These are phyloP conservation scores for Trachops cirrhosus DNA, from an alignment of 2,797 vertebrate species.

Conservation along the genomic window DNA sequence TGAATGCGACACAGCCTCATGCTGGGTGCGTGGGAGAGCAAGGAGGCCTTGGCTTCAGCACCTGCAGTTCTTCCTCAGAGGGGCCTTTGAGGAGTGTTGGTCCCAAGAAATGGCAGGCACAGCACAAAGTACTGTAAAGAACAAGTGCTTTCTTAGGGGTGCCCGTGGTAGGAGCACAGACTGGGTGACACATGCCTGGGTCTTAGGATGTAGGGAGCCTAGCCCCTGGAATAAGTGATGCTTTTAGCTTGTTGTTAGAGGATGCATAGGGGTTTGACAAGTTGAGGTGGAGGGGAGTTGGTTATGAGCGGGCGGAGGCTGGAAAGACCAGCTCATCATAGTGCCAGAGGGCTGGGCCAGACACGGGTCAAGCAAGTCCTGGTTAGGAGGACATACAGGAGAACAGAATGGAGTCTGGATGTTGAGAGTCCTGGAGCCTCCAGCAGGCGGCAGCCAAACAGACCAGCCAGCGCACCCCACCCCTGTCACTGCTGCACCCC, in stretches of 20 bases:
- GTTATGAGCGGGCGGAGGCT: background rate
- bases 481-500: background rate
- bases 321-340: background rate
- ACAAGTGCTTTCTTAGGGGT: background rate
- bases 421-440: background rate
- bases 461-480: background rate
- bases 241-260: background rate
- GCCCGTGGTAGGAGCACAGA: background rate
- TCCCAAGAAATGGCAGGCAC: background rate
- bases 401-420: background rate
- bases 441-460: background rate
- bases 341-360: accelerated
- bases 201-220: background rate
- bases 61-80: too few species aligned
- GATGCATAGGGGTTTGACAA: background rate
- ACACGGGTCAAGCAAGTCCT: background rate
- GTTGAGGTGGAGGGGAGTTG: background rate
- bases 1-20: background rate
- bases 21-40: background rate
- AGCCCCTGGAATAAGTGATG: background rate
- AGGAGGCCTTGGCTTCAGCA: background rate
- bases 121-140: accelerated
- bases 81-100: background rate
- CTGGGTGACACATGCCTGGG: accelerated
- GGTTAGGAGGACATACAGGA: background rate